Conservation (phyloP, 2,888 invertebrate genomes). For the Scrobipalpa atriplicella region DNA sequence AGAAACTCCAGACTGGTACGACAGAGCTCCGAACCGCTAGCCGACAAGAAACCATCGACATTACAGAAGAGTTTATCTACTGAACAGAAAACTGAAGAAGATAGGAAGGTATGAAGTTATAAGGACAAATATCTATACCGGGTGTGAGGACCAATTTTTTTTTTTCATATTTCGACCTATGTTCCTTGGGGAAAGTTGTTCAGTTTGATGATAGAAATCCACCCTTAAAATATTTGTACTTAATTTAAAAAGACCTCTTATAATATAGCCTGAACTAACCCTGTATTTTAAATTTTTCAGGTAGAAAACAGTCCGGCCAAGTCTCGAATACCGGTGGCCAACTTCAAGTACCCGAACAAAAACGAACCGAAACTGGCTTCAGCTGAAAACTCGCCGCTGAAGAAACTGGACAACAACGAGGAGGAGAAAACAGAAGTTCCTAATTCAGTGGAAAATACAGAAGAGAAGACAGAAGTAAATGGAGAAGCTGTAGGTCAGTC, state of each 20-base stretch:
- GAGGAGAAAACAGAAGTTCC: neutral
- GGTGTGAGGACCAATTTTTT: too few relatives aligned
- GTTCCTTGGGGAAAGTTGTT: too few relatives aligned
- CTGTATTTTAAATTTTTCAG: too few relatives aligned
- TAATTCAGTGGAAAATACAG: neutral
- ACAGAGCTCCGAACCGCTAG: slow-evolving; percentile 71
- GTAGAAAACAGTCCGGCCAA: slow-evolving; percentile 60
- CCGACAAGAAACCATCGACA: slow-evolving; percentile 56
- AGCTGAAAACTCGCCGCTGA: slow-evolving; percentile 61
- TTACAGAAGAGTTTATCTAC: slow-evolving; percentile 72
- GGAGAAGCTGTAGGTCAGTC: too few relatives aligned
- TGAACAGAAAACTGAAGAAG: slow-evolving; percentile 50
- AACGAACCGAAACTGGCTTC: slow-evolving; percentile 60
- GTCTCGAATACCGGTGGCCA: slow-evolving; percentile 74
- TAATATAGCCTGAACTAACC: too few relatives aligned
- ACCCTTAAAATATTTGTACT: too few relatives aligned
- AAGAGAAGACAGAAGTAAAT: neutral
- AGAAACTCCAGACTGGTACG: slow-evolving; percentile 63
- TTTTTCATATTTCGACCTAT: too few relatives aligned
- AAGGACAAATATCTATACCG: too few relatives aligned
- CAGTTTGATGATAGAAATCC: too few relatives aligned
- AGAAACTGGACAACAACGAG: slow-evolving; percentile 5
- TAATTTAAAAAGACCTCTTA: too few relatives aligned
- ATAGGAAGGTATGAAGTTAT: slow-evolving; percentile 28
- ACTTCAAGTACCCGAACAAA: slow-evolving; percentile 75